These are phyloP conservation scores for Drosophila ustulata DNA, from an alignment of 2,888 invertebrate species.

Conservation along the genomic window DNA sequence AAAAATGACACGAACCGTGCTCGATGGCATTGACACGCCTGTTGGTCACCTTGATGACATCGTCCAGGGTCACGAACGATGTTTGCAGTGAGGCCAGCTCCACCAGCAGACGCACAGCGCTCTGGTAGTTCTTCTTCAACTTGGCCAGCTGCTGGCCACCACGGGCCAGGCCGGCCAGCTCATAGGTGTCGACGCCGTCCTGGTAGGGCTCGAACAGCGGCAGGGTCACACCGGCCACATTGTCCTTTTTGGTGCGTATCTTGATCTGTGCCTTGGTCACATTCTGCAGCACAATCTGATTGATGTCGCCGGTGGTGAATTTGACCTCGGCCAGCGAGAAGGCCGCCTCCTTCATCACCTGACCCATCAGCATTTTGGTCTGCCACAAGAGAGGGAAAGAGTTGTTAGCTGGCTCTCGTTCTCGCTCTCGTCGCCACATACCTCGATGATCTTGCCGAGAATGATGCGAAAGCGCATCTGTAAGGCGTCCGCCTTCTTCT, in stretches of 20 bases:
- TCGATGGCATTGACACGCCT: slow-evolving; percentile 99
- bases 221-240: slow-evolving; percentile 98
- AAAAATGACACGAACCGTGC: slow-evolving; percentile 86
- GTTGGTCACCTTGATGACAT: slow-evolving; percentile 99
- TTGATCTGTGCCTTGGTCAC: slow-evolving; percentile 99
- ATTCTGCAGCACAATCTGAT: slow-evolving; percentile 98
- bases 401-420: not conserved
- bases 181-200: slow-evolving; percentile 98
- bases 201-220: slow-evolving; percentile 91
- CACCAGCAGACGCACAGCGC: slow-evolving; percentile 97
- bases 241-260: slow-evolving; percentile 98
- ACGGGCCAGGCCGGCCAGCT: slow-evolving; percentile 97
- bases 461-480: slow-evolving; percentile 99
- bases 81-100: slow-evolving; percentile 99
- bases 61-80: slow-evolving; percentile 98
- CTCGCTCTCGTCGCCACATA: slow-evolving; percentile 83
- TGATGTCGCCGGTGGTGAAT: slow-evolving; percentile 99
- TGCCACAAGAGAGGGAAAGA: slow-evolving; percentile 30
- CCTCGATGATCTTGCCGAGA: slow-evolving; percentile 99
- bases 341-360: slow-evolving; percentile 99
- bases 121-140: slow-evolving; percentile 98
- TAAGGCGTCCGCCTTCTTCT: slow-evolving; percentile 99
- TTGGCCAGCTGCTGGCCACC: slow-evolving; percentile 99
- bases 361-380: slow-evolving; percentile 85
- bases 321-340: slow-evolving; percentile 99